Evolutionary conservation across 2,888 invertebrate species (phyloP).

Genomic region (Oscheius sp.): DNA sequence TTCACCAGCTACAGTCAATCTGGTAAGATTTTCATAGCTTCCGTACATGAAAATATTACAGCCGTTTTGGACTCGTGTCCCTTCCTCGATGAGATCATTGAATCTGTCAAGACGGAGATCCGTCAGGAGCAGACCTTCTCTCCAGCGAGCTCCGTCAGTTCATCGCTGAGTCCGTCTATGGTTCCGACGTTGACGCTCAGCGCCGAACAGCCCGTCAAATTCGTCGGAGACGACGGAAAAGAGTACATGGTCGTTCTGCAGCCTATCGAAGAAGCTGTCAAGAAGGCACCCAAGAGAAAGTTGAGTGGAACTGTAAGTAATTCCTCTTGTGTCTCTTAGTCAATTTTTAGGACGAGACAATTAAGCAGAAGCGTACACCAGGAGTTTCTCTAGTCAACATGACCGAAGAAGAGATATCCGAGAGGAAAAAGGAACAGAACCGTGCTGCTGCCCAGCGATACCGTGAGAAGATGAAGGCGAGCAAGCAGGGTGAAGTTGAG

Average conservation of each 20-base stretch:
- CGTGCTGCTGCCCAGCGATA: constrained; percentile 66
- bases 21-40: neutral
- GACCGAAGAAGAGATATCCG: constrained; percentile 63
- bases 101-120: constrained; percentile 66
- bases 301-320: constrained; percentile 6
- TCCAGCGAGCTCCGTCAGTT: neutral
- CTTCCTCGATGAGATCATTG: constrained; percentile 63
- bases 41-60: neutral
- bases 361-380: constrained; percentile 46
- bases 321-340: neutral
- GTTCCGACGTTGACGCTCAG: constrained; percentile 36
- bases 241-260: constrained; percentile 47
- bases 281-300: constrained; percentile 30
- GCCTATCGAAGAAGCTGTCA: constrained; percentile 18
- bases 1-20: constrained; percentile 21
- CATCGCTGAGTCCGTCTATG: neutral
- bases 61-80: constrained; percentile 12
- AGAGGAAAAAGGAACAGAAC: constrained; percentile 71
- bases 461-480: constrained; percentile 56
- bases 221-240: constrained; percentile 54
- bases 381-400: constrained; percentile 58
- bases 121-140: constrained; percentile 30
- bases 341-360: neutral
- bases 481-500: constrained; percentile 30
- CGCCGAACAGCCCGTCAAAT: constrained; percentile 45